Conservation (phyloP, 2,888 invertebrate genomes). For the Cataglyphis livida region DNA sequence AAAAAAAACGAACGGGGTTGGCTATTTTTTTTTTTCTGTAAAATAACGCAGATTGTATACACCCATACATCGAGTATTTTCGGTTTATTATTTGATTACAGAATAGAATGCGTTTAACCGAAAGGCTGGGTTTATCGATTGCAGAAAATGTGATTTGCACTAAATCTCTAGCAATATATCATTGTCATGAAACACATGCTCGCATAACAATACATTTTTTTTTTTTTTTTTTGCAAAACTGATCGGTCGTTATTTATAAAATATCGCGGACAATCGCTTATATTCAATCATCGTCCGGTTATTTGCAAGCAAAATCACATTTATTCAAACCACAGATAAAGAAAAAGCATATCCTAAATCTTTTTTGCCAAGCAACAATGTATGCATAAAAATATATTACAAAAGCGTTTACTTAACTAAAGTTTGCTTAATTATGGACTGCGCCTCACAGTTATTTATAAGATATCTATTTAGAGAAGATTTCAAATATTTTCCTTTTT, state of each 20-base stretch:
- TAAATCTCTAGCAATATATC: slow-evolving; percentile 35
- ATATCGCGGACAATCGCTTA: slow-evolving; percentile 32
- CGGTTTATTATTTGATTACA: slow-evolving; percentile 4
- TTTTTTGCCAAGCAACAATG: slow-evolving; percentile 2
- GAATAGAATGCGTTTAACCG: slow-evolving; percentile 28
- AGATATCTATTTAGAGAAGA: not conserved
- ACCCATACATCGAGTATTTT: not conserved
- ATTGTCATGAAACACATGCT: slow-evolving; percentile 29
- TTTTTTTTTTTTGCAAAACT: not conserved
- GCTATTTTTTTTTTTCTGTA: not conserved
- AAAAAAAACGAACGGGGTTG: not conserved
- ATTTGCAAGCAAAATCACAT: slow-evolving; percentile 25
- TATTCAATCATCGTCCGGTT: slow-evolving; percentile 27
- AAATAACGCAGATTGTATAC: slow-evolving; percentile 13
- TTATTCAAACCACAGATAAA: slow-evolving; percentile 16
- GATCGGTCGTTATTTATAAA: slow-evolving; percentile 40
- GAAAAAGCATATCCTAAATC: not conserved
- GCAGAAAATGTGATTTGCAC: not conserved
- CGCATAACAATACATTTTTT: slow-evolving; percentile 1
- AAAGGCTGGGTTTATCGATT: slow-evolving; percentile 14
- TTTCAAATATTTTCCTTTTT: not conserved
- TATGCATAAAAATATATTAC: not conserved
- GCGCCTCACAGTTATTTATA: not conserved
- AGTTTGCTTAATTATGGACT: not conserved
- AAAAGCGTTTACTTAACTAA: slow-evolving; percentile 11